These are phyloP conservation scores for Podarcis cretensis DNA, from an alignment of 2,113 vertebrate species.

Conservation along the genomic window DNA sequence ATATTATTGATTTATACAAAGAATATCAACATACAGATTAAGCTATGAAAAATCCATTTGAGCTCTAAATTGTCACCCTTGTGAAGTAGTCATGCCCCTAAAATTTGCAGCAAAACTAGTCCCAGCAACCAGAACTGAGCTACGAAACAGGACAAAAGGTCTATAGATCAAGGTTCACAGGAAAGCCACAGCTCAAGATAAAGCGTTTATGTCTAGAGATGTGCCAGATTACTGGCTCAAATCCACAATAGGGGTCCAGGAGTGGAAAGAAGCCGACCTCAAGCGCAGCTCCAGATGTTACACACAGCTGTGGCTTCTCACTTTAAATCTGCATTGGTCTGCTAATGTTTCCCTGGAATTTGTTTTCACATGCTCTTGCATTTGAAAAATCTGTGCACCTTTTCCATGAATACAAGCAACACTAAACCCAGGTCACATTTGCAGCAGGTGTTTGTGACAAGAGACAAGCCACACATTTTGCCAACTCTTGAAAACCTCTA, in stretches of 20 bases:
- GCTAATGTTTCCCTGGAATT: not conserved
- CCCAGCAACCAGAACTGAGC: not conserved
- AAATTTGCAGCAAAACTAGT: rapidly evolving
- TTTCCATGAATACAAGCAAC: not conserved
- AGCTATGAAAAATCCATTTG: not conserved
- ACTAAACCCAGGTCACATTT: not conserved
- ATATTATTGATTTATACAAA: not conserved
- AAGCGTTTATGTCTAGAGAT: not conserved
- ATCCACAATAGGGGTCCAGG: not conserved
- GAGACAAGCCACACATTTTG: not conserved
- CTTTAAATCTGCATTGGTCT: not conserved
- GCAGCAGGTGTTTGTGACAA: not conserved
- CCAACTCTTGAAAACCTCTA: not conserved
- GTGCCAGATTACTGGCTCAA: slow-evolving; percentile 25
- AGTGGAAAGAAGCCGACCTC: not conserved
- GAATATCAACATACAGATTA: not conserved
- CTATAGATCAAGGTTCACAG: not conserved
- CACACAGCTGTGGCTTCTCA: slow-evolving; percentile 21
- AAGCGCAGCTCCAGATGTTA: slow-evolving; percentile 39
- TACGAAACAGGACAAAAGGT: rapidly evolving
- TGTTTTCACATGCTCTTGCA: not conserved
- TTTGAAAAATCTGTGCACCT: not conserved
- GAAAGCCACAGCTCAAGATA: slow-evolving; percentile 35
- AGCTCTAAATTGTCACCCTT: too few relatives aligned
- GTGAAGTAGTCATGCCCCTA: rapidly evolving